Base-by-base conservation (phyloP, 2,113 vertebrate species). In the Malurus melanocephalus region DNA sequence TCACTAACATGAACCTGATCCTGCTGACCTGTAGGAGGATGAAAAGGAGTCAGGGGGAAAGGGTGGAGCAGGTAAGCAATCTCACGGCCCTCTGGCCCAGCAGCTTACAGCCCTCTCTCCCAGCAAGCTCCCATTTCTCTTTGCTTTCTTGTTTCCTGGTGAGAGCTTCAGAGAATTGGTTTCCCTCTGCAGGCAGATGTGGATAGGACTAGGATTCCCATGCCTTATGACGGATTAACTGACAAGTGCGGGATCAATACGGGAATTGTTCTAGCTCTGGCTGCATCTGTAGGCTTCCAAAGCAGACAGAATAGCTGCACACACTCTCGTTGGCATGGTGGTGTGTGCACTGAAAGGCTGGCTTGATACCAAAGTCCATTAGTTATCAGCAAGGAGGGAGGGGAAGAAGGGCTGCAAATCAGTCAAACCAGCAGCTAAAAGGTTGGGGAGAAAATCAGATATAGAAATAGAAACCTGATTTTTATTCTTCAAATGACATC, bases 141-240 rank as follows among this genome's bases (percentile, higher is more conserved):
- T 67, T 84, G 80, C 67, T 93, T 93, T 92, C 90, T 38, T 80
- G 91, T 93, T 96, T 93, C 91, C 59, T 57, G 80, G 88, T 95
- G 92, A 95, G 96, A 95, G 88, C 88, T 96, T 96, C 79, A 90
- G 94, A 90, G 88, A 95, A 87, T 86, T 94, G 89, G 87, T 94
- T 93, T 92, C 65, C 28, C 90, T 96, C 93, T 95, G 93, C 82
- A 59, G 97, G 94, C 96, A 97, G 96, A 97, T 97, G 97, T 96
- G 96, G 94, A 89, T 74, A 96, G 89, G 82, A 93, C 95, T 96
- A 94, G 77, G 83, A 95, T 97, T 97, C 97, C 95, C 97, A 97
- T 94, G 96, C 92, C 83, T 95, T 93, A 43, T 94, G 95, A 97
- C 85, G 59, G 92, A 96, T 96, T 95, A 95, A 95, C 93, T 94